phyloP scores from a whole-genome alignment of 2,888 invertebrate genomes.

The Dexiosoma caninum region DNA sequence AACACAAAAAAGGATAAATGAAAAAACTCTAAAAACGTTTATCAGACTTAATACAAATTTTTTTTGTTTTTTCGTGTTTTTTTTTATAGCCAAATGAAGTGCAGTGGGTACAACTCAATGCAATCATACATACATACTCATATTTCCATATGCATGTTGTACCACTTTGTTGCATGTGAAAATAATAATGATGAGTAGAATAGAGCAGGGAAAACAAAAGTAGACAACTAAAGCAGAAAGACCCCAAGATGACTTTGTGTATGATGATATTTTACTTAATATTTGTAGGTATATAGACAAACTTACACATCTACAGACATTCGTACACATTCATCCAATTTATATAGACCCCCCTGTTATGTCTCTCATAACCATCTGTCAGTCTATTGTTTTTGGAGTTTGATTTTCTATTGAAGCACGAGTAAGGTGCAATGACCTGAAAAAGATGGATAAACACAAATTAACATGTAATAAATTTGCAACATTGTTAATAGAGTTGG shows the following conservation, averaged over 20 bases:
- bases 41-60: too few species aligned
- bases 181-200: slow-evolving; percentile 44
- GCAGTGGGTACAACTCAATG: background rate
- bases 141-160: slow-evolving; percentile 19
- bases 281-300: background rate
- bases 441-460: slow-evolving; percentile 42
- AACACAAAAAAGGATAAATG: slow-evolving; percentile 14
- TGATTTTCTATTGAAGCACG: slow-evolving; percentile 2
- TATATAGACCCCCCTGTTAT: background rate
- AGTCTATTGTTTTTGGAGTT: slow-evolving; percentile 13
- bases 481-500: background rate
- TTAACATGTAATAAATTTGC: slow-evolving; percentile 14
- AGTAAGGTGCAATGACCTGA: slow-evolving; percentile 39
- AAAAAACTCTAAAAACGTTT: background rate
- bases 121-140: background rate
- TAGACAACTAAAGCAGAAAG: background rate
- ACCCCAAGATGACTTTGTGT: slow-evolving; percentile 19
- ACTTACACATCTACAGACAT: background rate
- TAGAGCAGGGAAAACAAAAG: background rate
- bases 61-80: slow-evolving; percentile 4
- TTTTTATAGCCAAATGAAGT: slow-evolving; percentile 6
- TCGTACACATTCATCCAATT: background rate
- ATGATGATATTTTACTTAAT: slow-evolving; percentile 7
- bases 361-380: slow-evolving; percentile 9
- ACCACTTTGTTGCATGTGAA: slow-evolving; percentile 25